Conservation (phyloP, 2,797 vertebrate species). For the Oophaga sylvatica region DNA sequence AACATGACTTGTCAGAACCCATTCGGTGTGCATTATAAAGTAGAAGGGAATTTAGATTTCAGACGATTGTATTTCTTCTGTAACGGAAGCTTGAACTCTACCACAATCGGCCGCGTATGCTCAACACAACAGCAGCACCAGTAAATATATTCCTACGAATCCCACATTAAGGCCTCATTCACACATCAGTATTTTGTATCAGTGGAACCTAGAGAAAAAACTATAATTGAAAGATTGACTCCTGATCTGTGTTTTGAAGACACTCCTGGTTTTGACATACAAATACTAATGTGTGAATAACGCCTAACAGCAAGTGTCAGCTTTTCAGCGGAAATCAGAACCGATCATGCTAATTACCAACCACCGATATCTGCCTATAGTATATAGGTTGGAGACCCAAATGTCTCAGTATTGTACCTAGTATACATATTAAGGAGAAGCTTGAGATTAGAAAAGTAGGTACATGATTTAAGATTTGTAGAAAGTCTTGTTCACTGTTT, state of each 20-base stretch:
- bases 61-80: not conserved
- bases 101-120: not conserved
- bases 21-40: constrained; percentile 1
- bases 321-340: not conserved
- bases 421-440: not conserved
- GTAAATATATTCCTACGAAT: not conserved
- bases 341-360: not conserved
- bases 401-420: not conserved
- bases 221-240: too few relatives aligned
- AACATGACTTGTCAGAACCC: not conserved
- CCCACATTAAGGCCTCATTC: not conserved
- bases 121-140: not conserved
- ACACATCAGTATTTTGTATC: too few relatives aligned
- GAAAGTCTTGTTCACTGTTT: not conserved
- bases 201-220: too few relatives aligned
- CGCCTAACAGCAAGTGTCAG: not conserved
- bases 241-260: not conserved
- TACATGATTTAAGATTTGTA: not conserved
- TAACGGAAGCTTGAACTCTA: not conserved
- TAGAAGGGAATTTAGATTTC: constrained; percentile 8
- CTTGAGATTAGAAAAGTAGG: not conserved
- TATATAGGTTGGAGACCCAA: not conserved
- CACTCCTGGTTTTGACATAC: too few relatives aligned
- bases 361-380: not conserved
- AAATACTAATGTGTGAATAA: too few relatives aligned